Conservation (phyloP, 2,113 vertebrate genomes). For the Gallinago media region DNA sequence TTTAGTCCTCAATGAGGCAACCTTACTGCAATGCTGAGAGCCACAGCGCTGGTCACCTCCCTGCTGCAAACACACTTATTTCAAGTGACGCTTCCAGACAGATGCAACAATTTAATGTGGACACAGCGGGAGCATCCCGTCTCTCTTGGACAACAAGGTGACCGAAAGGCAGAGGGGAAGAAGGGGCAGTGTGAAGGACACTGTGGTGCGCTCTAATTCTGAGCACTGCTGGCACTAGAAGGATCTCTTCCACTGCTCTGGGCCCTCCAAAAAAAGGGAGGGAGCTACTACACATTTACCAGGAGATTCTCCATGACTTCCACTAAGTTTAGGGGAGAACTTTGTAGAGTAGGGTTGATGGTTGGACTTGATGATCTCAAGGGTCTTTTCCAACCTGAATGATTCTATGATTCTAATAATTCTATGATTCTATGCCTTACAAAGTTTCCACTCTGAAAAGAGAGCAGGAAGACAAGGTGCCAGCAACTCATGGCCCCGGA, state of each 20-base stretch:
- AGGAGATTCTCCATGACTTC: neutral
- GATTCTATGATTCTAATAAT: too few species aligned
- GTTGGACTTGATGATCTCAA: too few species aligned
- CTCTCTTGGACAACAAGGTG: neutral
- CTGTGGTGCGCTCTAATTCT: neutral
- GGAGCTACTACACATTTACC: neutral
- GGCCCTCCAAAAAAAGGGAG: neutral
- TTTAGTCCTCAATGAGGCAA: neutral
- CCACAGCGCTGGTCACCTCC: neutral
- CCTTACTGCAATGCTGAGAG: accelerated
- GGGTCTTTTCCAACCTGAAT: too few species aligned
- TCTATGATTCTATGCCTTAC: too few species aligned
- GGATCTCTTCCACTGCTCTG: neutral
- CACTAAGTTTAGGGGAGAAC: neutral
- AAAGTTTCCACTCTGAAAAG: accelerated
- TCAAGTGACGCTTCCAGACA: neutral
- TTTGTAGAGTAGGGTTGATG: too few species aligned
- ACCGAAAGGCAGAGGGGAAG: neutral
- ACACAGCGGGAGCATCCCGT: neutral
- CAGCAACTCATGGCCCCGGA: neutral
- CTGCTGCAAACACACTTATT: neutral
- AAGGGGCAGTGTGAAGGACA: neutral
- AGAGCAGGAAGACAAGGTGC: neutral
- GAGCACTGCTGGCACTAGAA: neutral
- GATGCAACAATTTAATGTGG: accelerated